A percentile compares a stretch with the other conserved stretches of the same genome.
These are phyloP conservation scores for Apis cerana DNA, from an alignment of 1,140 invertebrate genomes.

Conservation along the genomic window DNA sequence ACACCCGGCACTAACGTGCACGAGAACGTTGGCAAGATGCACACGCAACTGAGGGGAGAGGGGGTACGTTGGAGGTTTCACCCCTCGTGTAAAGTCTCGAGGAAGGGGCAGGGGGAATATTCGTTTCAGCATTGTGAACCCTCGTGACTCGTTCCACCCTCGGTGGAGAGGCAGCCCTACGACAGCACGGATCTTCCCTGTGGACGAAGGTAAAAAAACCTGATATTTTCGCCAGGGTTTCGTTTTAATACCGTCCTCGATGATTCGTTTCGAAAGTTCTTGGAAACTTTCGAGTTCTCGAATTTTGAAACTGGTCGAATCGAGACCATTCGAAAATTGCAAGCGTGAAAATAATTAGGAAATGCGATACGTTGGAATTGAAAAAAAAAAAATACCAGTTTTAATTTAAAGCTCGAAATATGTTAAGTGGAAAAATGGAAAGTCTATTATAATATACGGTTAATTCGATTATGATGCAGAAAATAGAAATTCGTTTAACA, in stretches of 20 bases:
- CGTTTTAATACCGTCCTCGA: not conserved
- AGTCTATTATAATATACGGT: not conserved
- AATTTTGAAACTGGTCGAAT: too few relatives aligned
- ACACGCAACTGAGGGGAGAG: conserved; percentile 46
- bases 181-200: conserved; percentile 48
- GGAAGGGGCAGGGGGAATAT: conserved; percentile 48
- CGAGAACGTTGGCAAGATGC: conserved; percentile 55
- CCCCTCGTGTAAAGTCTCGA: conserved; percentile 56
- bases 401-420: too few relatives aligned
- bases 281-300: too few relatives aligned
- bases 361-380: too few relatives aligned
- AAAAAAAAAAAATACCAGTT: too few relatives aligned
- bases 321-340: too few relatives aligned
- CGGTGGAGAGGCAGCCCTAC: conserved; percentile 39
- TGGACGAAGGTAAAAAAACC: conserved; percentile 19
- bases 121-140: conserved; percentile 61
- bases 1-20: conserved; percentile 50
- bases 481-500: too few relatives aligned
- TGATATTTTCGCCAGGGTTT: not conserved
- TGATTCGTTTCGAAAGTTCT: not conserved
- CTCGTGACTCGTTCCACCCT: conserved; percentile 57
- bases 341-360: too few relatives aligned
- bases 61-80: conserved; percentile 43
- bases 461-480: not conserved
- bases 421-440: too few relatives aligned